phyloP scores from a whole-genome alignment of 1,140 invertebrate genomes.

The Ips nitidus region DNA sequence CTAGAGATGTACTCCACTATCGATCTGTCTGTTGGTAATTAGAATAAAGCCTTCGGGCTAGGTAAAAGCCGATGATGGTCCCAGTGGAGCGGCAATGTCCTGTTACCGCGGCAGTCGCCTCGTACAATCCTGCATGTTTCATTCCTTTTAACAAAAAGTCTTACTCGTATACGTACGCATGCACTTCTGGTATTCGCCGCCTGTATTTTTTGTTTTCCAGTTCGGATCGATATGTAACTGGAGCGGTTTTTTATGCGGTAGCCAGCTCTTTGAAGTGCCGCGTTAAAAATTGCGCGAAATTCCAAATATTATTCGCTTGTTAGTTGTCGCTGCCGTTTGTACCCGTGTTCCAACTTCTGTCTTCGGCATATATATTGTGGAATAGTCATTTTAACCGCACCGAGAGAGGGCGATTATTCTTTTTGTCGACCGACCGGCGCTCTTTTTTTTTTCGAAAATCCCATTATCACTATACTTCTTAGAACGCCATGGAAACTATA shows the following conservation, averaged over 20 bases:
- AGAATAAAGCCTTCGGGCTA: no score
- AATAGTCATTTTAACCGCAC: not conserved
- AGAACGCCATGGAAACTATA: not conserved
- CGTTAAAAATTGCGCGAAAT: constrained; percentile 54
- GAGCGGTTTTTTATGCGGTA: constrained; percentile 45
- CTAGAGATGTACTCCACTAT: no score
- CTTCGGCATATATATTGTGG: not conserved
- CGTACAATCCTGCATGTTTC: constrained; percentile 44
- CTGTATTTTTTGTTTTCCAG: constrained; percentile 43
- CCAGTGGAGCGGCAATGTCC: not conserved
- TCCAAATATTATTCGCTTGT: constrained; percentile 53
- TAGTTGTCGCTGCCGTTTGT: constrained; percentile 46
- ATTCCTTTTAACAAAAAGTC: constrained; percentile 46
- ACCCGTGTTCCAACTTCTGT: not conserved
- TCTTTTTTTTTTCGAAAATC: constrained; percentile 2
- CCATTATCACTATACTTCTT: not conserved
- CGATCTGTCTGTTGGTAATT: no score
- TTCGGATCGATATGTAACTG: constrained; percentile 51
- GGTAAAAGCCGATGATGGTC: no score
- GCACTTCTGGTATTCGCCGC: constrained; percentile 45
- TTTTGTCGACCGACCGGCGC: not conserved
- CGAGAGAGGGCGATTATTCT: not conserved
- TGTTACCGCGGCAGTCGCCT: constrained; percentile 24
- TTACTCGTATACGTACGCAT: constrained; percentile 44
- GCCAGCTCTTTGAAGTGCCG: constrained; percentile 49